phyloP scores from a whole-genome alignment of 2,797 vertebrate genomes.

The Gobionotothen gibberifrons region DNA sequence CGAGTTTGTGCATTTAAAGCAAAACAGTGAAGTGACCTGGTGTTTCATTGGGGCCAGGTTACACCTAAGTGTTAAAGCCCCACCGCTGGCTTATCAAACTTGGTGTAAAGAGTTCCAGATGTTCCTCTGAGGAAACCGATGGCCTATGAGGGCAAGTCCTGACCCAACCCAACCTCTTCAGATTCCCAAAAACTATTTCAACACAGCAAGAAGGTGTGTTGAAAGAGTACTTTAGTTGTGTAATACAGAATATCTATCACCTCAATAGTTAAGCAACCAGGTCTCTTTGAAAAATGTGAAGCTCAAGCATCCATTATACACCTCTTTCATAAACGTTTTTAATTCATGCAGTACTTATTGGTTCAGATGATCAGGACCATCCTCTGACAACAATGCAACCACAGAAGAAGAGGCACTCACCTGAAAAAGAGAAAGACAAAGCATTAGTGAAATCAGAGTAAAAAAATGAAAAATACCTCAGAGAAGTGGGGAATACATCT shows the following conservation, averaged over 20 bases:
- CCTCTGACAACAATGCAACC: constrained; percentile 28
- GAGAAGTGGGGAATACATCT: not conserved
- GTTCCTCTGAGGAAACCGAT: constrained; percentile 35
- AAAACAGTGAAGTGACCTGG: constrained; percentile 22
- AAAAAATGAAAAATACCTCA: not conserved
- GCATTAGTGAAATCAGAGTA: constrained; percentile 31
- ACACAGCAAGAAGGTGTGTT: constrained; percentile 15
- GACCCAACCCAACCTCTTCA: constrained; percentile 26
- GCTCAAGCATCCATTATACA: not conserved
- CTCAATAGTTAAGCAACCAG: not conserved
- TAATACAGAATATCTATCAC: not conserved
- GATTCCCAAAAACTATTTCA: constrained; percentile 29
- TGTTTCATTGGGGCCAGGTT: constrained; percentile 18
- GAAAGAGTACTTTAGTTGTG: not conserved
- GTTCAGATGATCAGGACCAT: constrained; percentile 39
- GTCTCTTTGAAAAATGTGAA: not conserved
- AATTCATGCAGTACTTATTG: constrained; percentile 63
- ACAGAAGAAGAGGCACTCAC: constrained; percentile 73
- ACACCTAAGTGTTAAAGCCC: constrained; percentile 48
- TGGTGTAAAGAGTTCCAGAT: constrained; percentile 65
- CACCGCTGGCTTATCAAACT: not conserved
- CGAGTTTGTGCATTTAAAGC: constrained; percentile 2
- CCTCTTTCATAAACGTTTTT: not conserved
- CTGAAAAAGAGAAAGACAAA: constrained; percentile 65
- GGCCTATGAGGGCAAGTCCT: constrained; percentile 36